A percentile compares a stretch with the other conserved stretches of the same genome.
Evolutionary conservation across 2,888 invertebrate genomes (phyloP).

Genomic region (Drosophila mercatorum): DNA sequence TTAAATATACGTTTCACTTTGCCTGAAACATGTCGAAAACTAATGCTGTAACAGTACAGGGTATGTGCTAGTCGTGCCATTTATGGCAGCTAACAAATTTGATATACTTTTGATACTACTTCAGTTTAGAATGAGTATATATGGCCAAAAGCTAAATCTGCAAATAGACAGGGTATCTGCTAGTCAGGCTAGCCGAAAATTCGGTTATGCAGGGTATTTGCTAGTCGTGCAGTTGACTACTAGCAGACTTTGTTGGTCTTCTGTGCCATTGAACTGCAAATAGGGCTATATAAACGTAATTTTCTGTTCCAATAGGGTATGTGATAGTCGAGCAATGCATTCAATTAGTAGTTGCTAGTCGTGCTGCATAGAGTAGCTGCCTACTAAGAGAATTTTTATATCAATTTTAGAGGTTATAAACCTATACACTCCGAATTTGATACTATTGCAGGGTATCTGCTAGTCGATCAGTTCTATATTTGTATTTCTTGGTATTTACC

Average conservation of each 20-base stretch:
- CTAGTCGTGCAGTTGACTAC: neutral
- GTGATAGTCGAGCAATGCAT: too few species aligned
- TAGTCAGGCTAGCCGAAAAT: neutral
- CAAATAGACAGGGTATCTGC: neutral
- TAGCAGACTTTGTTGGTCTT: too few species aligned
- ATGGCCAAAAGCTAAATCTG: neutral
- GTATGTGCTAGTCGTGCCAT: conserved; percentile 1
- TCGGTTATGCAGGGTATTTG: neutral
- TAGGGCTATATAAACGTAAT: too few species aligned
- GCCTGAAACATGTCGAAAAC: too few species aligned
- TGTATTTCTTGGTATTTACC: too few species aligned
- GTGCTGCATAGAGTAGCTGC: too few species aligned
- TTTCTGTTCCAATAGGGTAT: too few species aligned
- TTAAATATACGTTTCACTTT: neutral
- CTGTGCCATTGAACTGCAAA: too few species aligned
- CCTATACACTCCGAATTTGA: neutral
- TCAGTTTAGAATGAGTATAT: neutral
- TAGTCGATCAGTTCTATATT: neutral
- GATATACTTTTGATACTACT: too few species aligned
- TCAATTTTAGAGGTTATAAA: neutral
- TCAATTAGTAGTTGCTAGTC: too few species aligned
- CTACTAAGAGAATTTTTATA: too few species aligned
- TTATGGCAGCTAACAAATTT: too few species aligned
- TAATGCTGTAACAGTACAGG: accelerated
- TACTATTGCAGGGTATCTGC: neutral